phyloP scores from a whole-genome alignment of 2,113 vertebrate species.

The Eudyptes chrysolophus region DNA sequence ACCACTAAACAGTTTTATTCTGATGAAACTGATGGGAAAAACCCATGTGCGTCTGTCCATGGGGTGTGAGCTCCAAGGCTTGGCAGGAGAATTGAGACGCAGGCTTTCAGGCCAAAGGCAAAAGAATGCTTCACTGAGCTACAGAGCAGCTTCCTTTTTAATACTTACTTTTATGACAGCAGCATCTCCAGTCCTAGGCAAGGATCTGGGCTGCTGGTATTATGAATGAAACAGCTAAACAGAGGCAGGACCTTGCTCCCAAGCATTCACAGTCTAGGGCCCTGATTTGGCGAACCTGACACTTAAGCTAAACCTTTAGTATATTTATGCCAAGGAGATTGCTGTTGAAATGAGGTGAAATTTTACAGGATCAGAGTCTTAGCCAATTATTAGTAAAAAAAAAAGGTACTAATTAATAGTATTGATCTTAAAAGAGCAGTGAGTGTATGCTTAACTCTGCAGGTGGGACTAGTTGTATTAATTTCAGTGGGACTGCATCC shows the following conservation, averaged over 20 bases:
- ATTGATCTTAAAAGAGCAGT: not conserved
- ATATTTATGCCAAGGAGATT: not conserved
- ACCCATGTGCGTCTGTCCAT: not conserved
- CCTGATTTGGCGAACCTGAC: not conserved
- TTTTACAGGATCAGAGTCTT: not conserved
- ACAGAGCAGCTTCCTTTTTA: not conserved
- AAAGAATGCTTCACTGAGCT: not conserved
- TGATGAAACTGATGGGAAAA: slow-evolving; percentile 25
- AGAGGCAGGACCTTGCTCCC: not conserved
- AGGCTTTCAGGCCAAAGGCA: slow-evolving; percentile 19
- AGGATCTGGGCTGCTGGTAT: not conserved
- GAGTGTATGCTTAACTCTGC: not conserved
- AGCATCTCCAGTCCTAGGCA: not conserved
- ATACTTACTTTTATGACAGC: not conserved
- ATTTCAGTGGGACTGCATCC: not conserved
- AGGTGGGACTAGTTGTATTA: not conserved
- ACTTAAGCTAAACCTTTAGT: not conserved
- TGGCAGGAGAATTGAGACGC: slow-evolving; percentile 37
- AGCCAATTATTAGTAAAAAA: not conserved
- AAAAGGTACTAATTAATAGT: not conserved
- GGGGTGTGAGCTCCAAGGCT: slow-evolving; percentile 19
- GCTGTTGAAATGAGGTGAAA: not conserved
- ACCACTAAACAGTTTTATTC: slow-evolving; percentile 57
- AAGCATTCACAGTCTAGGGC: not conserved
- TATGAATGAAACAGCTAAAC: not conserved